Evolutionary conservation across 1,140 invertebrate species (phyloP).

Genomic region (Leptinotarsa undecemlineata): DNA sequence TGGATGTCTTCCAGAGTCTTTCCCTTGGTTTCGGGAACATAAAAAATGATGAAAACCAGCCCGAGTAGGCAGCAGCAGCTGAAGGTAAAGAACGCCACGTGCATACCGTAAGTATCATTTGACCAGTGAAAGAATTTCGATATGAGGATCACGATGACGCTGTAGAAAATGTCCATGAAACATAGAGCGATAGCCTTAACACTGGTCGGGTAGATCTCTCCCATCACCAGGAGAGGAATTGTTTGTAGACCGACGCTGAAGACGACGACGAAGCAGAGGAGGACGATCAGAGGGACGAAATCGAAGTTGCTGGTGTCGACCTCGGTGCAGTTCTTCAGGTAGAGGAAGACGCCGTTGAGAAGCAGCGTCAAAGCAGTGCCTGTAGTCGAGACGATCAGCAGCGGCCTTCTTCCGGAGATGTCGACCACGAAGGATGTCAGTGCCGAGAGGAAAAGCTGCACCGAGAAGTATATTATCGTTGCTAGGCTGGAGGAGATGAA

Average conservation of each 20-base stretch:
- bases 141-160: constrained; percentile 71
- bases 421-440: constrained; percentile 70
- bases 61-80: constrained; percentile 65
- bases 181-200: constrained; percentile 71
- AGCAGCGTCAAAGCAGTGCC: constrained; percentile 61
- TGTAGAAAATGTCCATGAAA: constrained; percentile 70
- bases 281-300: constrained; percentile 65
- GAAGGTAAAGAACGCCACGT: constrained; percentile 76
- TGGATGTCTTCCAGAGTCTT: constrained; percentile 66
- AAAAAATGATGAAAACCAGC: constrained; percentile 63
- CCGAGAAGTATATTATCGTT: constrained; percentile 64
- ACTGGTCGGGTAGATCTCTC: constrained; percentile 74
- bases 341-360: constrained; percentile 65
- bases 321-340: constrained; percentile 55
- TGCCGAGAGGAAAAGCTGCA: constrained; percentile 68
- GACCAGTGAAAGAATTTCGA: constrained; percentile 72
- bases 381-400: constrained; percentile 66
- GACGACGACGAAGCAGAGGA: constrained; percentile 70
- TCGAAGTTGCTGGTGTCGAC: constrained; percentile 54
- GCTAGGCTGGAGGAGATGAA: constrained; percentile 44
- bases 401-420: constrained; percentile 68
- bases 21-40: constrained; percentile 81
- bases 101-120: constrained; percentile 62
- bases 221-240: constrained; percentile 71
- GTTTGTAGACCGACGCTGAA: constrained; percentile 73